phyloP scores from a whole-genome alignment of 2,113 vertebrate species.

The Mesembrinibis cayennensis region DNA sequence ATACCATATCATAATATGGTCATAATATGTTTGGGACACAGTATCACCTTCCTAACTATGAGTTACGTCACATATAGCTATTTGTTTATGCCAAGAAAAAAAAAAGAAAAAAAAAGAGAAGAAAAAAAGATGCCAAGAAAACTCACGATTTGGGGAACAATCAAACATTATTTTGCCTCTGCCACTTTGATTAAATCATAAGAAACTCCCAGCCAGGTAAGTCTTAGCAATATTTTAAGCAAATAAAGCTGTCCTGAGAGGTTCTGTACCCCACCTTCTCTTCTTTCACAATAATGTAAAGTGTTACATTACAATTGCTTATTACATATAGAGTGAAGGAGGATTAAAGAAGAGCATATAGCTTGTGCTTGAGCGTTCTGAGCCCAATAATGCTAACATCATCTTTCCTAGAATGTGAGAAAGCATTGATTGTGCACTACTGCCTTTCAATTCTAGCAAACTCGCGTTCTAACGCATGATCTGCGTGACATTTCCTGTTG shows the following conservation, averaged over 20 bases:
- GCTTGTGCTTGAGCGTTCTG: neutral
- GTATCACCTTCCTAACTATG: neutral
- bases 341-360: neutral
- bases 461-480: neutral
- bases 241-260: neutral
- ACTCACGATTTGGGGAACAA: neutral
- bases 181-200: neutral
- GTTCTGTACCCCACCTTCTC: too few relatives aligned
- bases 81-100: neutral
- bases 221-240: neutral
- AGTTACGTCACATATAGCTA: neutral
- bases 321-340: neutral
- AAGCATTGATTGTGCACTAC: neutral
- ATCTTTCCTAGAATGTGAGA: neutral
- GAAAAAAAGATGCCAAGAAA: neutral
- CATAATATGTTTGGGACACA: neutral
- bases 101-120: too few relatives aligned
- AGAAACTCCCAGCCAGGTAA: neutral
- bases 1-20: accelerated
- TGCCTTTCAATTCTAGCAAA: neutral
- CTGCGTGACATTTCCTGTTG: neutral
- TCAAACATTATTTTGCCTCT: neutral
- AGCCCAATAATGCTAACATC: neutral
- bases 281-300: neutral
- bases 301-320: neutral